Percentiles rank a stretch among this genome's conserved stretches.
Conservation (phyloP, 2,888 invertebrate genomes). For the Catocala fraxini region DNA sequence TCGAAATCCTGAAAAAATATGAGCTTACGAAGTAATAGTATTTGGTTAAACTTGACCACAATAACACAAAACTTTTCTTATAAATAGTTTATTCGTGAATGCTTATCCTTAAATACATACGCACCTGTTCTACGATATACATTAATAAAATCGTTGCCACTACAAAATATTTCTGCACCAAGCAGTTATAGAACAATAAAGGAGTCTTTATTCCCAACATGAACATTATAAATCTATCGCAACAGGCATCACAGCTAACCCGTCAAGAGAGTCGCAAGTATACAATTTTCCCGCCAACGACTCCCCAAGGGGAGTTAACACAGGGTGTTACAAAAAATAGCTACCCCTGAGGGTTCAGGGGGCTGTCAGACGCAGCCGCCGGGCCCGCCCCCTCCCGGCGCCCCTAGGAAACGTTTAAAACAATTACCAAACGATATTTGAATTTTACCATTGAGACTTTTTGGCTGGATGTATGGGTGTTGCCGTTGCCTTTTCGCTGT, state of each 20-base stretch:
- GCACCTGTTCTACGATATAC: no score
- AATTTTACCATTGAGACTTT: constrained; percentile 57
- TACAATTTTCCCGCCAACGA: constrained; percentile 40
- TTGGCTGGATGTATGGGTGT: constrained; percentile 35
- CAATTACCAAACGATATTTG: constrained; percentile 72
- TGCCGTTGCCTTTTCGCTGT: constrained; percentile 33
- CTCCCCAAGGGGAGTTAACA: constrained; percentile 44
- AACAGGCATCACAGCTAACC: constrained; percentile 37
- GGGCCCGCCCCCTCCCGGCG: constrained; percentile 48
- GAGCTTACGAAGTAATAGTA: no score
- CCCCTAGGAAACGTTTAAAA: constrained; percentile 66
- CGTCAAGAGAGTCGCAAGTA: constrained; percentile 42
- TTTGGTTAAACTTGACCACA: no score
- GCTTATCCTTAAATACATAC: no score
- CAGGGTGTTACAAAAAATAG: constrained; percentile 82
- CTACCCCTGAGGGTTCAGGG: constrained; percentile 70
- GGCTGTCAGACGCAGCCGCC: constrained; percentile 73
- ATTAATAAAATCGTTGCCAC: no score
- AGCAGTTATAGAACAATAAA: no score
- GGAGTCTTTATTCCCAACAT: not conserved
- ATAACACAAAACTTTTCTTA: no score
- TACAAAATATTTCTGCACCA: no score
- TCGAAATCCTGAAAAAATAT: no score
- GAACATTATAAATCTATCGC: constrained; percentile 21
- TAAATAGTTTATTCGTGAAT: no score